Percentiles rank a stretch among this genome's conserved stretches.
These are phyloP conservation scores for Neostethus bicornis DNA, from an alignment of 2,797 vertebrate genomes.

Conservation along the genomic window DNA sequence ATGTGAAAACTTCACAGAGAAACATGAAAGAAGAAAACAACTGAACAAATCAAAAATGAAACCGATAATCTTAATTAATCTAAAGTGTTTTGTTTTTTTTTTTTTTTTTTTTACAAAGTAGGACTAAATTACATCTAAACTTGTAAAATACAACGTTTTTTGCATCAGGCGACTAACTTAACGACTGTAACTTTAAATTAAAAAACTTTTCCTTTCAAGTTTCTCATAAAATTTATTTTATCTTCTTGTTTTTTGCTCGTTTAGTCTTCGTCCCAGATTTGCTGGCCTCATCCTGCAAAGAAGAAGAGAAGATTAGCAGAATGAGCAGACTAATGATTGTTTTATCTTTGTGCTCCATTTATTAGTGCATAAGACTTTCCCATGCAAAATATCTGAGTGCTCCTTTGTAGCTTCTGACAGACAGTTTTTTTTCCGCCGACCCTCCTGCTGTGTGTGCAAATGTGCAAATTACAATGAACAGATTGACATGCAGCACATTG, in stretches of 20 bases:
- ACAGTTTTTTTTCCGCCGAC: constrained; percentile 22
- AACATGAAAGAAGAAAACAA: neutral
- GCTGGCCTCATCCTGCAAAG: constrained; percentile 75
- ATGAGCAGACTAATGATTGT: constrained; percentile 38
- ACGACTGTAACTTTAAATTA: neutral
- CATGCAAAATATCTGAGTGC: constrained; percentile 31
- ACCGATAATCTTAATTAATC: neutral
- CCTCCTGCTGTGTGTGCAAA: constrained; percentile 54
- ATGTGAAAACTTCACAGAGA: constrained; percentile 10
- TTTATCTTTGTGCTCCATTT: constrained; percentile 35
- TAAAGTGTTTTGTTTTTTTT: constrained; percentile 9
- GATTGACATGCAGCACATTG: constrained; percentile 54
- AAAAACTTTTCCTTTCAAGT: constrained; percentile 1
- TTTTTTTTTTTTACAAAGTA: neutral
- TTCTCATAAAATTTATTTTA: constrained; percentile 64
- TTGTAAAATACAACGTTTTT: neutral
- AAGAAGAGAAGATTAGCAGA: constrained; percentile 33
- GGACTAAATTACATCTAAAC: neutral
- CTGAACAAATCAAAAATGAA: neutral
- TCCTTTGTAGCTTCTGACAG: constrained; percentile 41
- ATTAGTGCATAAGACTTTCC: constrained; percentile 20
- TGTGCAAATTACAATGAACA: constrained; percentile 51
- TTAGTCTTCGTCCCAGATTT: constrained; percentile 75
- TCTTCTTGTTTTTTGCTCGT: constrained; percentile 78
- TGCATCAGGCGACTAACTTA: neutral